A percentile compares a stretch with the other conserved stretches of the same genome.
phyloP scores from a whole-genome alignment of 2,888 invertebrate genomes.

The Horisme vitalbata region DNA sequence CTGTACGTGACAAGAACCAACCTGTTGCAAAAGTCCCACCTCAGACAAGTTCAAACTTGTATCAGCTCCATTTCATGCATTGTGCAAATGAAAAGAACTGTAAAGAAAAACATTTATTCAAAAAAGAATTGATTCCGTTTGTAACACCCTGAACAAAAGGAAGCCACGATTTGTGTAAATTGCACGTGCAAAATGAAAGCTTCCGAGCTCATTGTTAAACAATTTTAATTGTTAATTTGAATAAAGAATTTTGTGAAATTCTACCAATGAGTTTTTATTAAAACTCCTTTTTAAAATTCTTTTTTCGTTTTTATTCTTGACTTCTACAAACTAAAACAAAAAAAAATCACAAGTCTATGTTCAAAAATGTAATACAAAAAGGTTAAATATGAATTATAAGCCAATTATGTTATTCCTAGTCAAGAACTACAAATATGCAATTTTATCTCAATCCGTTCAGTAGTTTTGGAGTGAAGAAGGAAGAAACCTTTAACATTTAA shows the following conservation, averaged over 20 bases:
- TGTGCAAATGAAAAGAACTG: constrained; percentile 30
- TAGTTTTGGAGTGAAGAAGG: too few species aligned
- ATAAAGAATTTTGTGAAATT: background rate
- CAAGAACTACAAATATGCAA: too few species aligned
- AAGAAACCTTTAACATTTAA: too few species aligned
- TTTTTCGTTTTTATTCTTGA: too few species aligned
- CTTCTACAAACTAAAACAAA: too few species aligned
- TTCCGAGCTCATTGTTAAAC: constrained; percentile 35
- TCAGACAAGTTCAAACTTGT: constrained; percentile 56
- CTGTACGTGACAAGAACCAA: constrained; percentile 55
- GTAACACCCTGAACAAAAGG: constrained; percentile 34
- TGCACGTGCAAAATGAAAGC: constrained; percentile 51
- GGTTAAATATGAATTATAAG: too few species aligned
- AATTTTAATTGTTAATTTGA: constrained; percentile 13
- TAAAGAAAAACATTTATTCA: constrained; percentile 27
- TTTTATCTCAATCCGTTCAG: too few species aligned
- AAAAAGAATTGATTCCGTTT: constrained; percentile 25
- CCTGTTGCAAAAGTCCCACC: constrained; percentile 52
- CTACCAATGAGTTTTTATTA: background rate
- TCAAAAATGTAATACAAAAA: too few species aligned
- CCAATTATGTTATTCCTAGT: too few species aligned
- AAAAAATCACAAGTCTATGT: too few species aligned
- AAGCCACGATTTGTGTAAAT: constrained; percentile 42
- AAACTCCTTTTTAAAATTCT: too few species aligned
- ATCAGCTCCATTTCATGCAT: constrained; percentile 33